Conservation (phyloP, 2,888 invertebrate species). For the Pinctada fucata region DNA sequence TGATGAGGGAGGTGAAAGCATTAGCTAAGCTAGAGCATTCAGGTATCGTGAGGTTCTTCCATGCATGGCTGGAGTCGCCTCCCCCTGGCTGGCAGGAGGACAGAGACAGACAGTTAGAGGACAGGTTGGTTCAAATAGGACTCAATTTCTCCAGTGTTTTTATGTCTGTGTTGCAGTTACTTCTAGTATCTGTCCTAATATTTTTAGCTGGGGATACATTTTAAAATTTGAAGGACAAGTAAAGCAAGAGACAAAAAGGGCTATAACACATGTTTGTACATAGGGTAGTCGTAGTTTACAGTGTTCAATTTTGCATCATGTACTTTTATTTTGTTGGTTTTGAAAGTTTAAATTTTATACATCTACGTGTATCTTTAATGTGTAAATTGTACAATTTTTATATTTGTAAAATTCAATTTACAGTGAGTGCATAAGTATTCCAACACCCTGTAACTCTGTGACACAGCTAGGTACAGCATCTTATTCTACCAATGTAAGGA, state of each 20-base stretch:
- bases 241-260: too few species aligned
- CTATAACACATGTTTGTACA: too few species aligned
- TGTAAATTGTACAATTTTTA: too few species aligned
- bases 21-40: constrained; percentile 95
- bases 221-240: not conserved
- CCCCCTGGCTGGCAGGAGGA: constrained; percentile 92
- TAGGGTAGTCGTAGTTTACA: too few species aligned
- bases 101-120: constrained; percentile 81
- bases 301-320: too few species aligned
- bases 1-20: constrained; percentile 95
- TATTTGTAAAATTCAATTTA: constrained; percentile 6
- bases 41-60: constrained; percentile 96
- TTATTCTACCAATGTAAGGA: constrained; percentile 22
- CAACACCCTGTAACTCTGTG: constrained; percentile 49
- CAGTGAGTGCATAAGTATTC: constrained; percentile 51
- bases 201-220: not conserved
- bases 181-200: too few species aligned
- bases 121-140: constrained; percentile 40
- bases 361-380: too few species aligned
- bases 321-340: too few species aligned
- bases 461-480: constrained; percentile 29
- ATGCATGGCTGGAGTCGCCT: constrained; percentile 96
- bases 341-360: too few species aligned
- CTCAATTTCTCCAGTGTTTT: not conserved
- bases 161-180: too few species aligned